Base-by-base conservation (phyloP, 2,888 invertebrate genomes). In the Campoplex nolae region DNA sequence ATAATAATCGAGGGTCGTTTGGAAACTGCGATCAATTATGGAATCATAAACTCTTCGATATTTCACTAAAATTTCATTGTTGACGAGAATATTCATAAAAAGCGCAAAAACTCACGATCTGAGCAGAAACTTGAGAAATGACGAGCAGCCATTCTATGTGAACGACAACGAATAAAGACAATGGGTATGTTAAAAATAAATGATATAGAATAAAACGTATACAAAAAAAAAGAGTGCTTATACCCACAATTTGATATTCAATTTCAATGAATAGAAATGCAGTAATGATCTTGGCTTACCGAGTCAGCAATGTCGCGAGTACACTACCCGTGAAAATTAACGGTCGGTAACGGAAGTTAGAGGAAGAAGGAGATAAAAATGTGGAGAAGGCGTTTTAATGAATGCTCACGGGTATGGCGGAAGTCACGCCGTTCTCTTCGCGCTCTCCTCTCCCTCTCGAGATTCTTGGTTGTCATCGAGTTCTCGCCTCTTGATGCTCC, bases 341-440 rank as follows among this genome's bases (percentile, higher is more conserved):
- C 68, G 68, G 82, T 83, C 74, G 74, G 78, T 75, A 78, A 73
- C 77, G 83, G 86, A 86, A 86, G 76, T 79, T 76, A 51, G 54
- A 79, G 62, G 70, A 77, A 62, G 51, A 54, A 56, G 45, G n/a
- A 51, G 62, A 32, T 48, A 75, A 83, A 78, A 73, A 68, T 75
- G 58, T 83, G 62, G 71, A 79, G 82, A 67, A 83, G 77, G 83
- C 83, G 83, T 79, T 83, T 86, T 86, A 83, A 86, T 83, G 75
- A 86, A 79, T 71, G 82, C 28, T 76, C 67, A 51, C 77, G 35
- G 38, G 38, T 77, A 70, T 45, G 45, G 90, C 89, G 91, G 90
- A 91, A 91, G 91, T 90, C 89, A 85, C 88, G 87, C 87, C 85
- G 87, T 81, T 77, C 62, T 51, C 62, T 73, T 56, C 32, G 58